Evolutionary conservation across 2,888 invertebrate genomes (phyloP).

Genomic region (Dendrolimus pini): DNA sequence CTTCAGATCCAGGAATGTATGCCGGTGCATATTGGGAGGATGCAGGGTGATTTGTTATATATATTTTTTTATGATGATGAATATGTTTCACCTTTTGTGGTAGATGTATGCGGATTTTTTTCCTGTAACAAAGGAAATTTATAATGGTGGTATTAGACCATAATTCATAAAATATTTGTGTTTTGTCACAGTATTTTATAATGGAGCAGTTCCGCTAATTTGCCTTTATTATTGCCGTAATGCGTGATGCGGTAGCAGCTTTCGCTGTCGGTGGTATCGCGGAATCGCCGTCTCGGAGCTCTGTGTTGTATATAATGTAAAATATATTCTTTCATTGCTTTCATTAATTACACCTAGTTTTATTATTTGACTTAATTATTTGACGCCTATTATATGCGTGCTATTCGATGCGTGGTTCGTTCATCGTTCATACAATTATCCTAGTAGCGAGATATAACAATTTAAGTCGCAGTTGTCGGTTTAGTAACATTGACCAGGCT

Average conservation of each 20-base stretch:
- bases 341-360: too few species aligned
- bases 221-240: slow-evolving; percentile 50
- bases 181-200: slow-evolving; percentile 23
- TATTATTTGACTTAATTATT: too few species aligned
- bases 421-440: slow-evolving; percentile 40
- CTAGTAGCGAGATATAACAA: slow-evolving; percentile 47
- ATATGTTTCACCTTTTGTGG: slow-evolving; percentile 75
- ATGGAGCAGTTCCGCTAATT: slow-evolving; percentile 46
- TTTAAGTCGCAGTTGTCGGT: slow-evolving; percentile 42
- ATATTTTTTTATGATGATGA: slow-evolving; percentile 73
- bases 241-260: slow-evolving; percentile 56
- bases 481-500: slow-evolving; percentile 46
- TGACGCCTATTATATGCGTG: slow-evolving; percentile 34
- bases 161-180: background rate
- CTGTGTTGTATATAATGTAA: background rate
- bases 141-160: background rate
- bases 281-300: slow-evolving; percentile 26
- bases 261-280: slow-evolving; percentile 47
- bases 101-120: slow-evolving; percentile 75
- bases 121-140: slow-evolving; percentile 57
- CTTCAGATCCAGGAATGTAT: slow-evolving; percentile 59
- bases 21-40: slow-evolving; percentile 66
- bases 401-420: slow-evolving; percentile 20
- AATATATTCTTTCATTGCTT: too few species aligned
- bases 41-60: slow-evolving; percentile 69